These are phyloP conservation scores for Nebria brevicollis DNA, from an alignment of 2,888 invertebrate species.

Conservation along the genomic window DNA sequence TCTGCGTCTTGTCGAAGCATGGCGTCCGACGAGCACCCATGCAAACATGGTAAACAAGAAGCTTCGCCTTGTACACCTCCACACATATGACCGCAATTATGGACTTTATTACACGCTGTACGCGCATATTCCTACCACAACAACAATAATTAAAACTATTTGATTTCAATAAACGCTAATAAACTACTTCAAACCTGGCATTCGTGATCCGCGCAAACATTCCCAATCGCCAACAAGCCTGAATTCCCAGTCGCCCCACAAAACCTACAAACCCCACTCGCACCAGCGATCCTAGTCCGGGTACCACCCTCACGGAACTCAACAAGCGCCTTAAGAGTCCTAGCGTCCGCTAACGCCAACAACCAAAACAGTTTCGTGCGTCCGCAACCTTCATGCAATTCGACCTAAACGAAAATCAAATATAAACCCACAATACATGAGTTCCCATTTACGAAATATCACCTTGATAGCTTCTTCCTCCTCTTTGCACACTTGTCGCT, in stretches of 20 bases:
- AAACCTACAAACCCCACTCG: constrained; percentile 84
- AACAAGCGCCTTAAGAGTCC: constrained; percentile 88
- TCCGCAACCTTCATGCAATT: constrained; percentile 97
- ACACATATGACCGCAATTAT: constrained; percentile 91
- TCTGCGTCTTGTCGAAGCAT: constrained; percentile 92
- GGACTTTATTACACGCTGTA: constrained; percentile 84
- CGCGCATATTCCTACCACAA: constrained; percentile 75
- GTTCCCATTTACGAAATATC: neutral
- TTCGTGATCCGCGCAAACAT: constrained; percentile 93
- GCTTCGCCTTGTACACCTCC: constrained; percentile 91
- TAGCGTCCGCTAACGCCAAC: constrained; percentile 90
- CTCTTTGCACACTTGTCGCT: constrained; percentile 91
- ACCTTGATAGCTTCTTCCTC: constrained; percentile 94
- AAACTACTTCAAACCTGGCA: constrained; percentile 75
- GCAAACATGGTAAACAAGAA: constrained; percentile 88
- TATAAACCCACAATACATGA: neutral
- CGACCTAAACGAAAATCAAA: constrained; percentile 63
- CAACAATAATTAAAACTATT: neutral
- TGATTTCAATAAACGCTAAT: too few species aligned
- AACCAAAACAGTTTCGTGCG: constrained; percentile 96
- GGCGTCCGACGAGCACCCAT: constrained; percentile 74
- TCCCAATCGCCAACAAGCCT: constrained; percentile 89
- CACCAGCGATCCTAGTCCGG: constrained; percentile 60
- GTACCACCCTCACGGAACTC: constrained; percentile 87
- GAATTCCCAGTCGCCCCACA: constrained; percentile 87